Evolutionary conservation across 2,888 invertebrate genomes (phyloP).

Genomic region (Candidula unifasciata): DNA sequence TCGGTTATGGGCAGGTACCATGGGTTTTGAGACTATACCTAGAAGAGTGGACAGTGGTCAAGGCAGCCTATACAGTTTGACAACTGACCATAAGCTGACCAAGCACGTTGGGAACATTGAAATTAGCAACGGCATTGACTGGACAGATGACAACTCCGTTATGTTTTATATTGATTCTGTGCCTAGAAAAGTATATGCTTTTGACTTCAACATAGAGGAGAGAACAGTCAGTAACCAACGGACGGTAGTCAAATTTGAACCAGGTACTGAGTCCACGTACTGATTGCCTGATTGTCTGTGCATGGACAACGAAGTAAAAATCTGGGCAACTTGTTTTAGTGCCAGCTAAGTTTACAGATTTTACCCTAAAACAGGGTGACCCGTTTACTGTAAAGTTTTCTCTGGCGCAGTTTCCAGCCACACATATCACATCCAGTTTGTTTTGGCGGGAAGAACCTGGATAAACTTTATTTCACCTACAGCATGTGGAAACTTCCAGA

Average conservation of each 20-base stretch:
- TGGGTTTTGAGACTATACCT: slow-evolving; percentile 68
- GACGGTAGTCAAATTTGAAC: too few species aligned
- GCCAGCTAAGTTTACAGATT: too few species aligned
- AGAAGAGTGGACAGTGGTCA: slow-evolving; percentile 58
- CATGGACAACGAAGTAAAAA: too few species aligned
- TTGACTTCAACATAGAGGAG: slow-evolving; percentile 83
- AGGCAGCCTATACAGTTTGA: slow-evolving; percentile 69
- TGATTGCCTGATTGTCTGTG: too few species aligned
- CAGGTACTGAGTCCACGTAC: too few species aligned
- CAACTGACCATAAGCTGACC: slow-evolving; percentile 54
- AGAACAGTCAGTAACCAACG: slow-evolving; percentile 83
- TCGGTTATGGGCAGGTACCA: slow-evolving; percentile 71
- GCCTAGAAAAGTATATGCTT: slow-evolving; percentile 83
- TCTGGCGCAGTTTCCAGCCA: slow-evolving; percentile 81
- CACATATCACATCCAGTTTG: slow-evolving; percentile 85
- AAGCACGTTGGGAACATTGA: slow-evolving; percentile 54
- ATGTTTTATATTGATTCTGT: slow-evolving; percentile 88
- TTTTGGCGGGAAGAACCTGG: slow-evolving; percentile 85
- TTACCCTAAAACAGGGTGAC: too few species aligned
- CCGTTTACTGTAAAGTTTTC: too few species aligned
- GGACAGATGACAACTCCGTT: slow-evolving; percentile 84
- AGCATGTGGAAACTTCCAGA: slow-evolving; percentile 66
- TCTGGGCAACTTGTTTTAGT: too few species aligned
- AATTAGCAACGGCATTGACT: slow-evolving; percentile 87
- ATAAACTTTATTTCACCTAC: slow-evolving; percentile 85